Conservation (phyloP, 1,140 invertebrate genomes). For the Vanessa tameamea region DNA sequence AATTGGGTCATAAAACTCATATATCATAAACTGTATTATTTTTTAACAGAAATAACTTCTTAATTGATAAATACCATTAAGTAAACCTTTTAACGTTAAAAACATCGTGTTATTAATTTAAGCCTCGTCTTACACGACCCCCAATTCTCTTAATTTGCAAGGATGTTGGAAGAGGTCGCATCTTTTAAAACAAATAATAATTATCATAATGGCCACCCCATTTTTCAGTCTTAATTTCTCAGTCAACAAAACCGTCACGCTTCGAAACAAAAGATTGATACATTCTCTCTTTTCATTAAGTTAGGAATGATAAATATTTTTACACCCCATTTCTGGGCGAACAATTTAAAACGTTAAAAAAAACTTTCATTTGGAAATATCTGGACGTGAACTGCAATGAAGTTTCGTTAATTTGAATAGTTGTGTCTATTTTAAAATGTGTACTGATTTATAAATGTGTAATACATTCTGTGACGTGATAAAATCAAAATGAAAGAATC, state of each 20-base stretch:
- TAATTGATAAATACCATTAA: too few species aligned
- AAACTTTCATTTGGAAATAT: background rate
- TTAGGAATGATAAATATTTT: slow-evolving; percentile 67
- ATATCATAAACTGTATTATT: too few species aligned
- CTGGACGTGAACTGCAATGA: too few species aligned
- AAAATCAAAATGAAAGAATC: too few species aligned
- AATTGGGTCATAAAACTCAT: too few species aligned
- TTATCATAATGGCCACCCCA: slow-evolving; percentile 64
- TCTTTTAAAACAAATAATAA: slow-evolving; percentile 69
- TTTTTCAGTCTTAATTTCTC: slow-evolving; percentile 70
- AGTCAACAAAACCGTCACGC: slow-evolving; percentile 43
- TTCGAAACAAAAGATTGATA: slow-evolving; percentile 73
- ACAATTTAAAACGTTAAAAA: background rate
- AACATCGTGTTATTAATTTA: slow-evolving; percentile 10
- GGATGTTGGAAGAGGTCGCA: slow-evolving; percentile 25
- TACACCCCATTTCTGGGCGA: slow-evolving; percentile 28
- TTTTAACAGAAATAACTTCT: too few species aligned
- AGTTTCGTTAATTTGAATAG: too few species aligned
- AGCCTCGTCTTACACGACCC: slow-evolving; percentile 20
- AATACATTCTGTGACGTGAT: too few species aligned
- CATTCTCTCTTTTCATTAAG: slow-evolving; percentile 68
- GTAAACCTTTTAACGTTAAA: background rate
- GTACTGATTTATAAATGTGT: too few species aligned
- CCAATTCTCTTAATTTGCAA: slow-evolving; percentile 31
- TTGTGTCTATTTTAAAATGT: too few species aligned